Percentiles rank a stretch among this genome's conserved stretches.
These are phyloP conservation scores for Molanna angustata DNA, from an alignment of 2,888 invertebrate species.

Conservation along the genomic window DNA sequence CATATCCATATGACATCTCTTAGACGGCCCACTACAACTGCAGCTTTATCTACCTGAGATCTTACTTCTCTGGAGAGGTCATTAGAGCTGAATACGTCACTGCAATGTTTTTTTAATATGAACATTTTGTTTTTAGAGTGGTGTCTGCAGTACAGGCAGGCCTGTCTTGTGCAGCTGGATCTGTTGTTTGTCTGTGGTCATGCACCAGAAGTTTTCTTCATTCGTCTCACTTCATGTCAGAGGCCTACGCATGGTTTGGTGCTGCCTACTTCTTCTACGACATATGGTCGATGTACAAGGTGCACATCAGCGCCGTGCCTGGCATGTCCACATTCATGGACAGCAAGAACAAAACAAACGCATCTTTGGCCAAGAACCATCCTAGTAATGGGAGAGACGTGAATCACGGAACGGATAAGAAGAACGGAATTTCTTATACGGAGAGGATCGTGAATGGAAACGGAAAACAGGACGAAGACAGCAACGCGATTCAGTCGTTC, in stretches of 20 bases:
- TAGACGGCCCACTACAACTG: too few relatives aligned
- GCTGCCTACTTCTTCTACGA: slow-evolving; percentile 78
- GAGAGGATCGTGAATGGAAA: background rate
- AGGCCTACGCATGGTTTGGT: slow-evolving; percentile 77
- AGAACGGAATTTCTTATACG: slow-evolving; percentile 5
- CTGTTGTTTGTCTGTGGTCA: slow-evolving; percentile 64
- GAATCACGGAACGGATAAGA: background rate
- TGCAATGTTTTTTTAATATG: too few relatives aligned
- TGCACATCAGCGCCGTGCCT: slow-evolving; percentile 43
- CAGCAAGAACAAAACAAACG: background rate
- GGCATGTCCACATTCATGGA: background rate
- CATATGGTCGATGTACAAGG: slow-evolving; percentile 78
- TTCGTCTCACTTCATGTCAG: slow-evolving; percentile 68
- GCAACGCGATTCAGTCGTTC: slow-evolving; percentile 38
- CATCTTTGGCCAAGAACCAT: too few relatives aligned
- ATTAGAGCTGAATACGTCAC: too few relatives aligned
- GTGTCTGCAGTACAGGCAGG: slow-evolving; percentile 72
- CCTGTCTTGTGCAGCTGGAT: slow-evolving; percentile 64
- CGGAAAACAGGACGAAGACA: slow-evolving; percentile 7
- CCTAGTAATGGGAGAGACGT: background rate
- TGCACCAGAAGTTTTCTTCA: slow-evolving; percentile 66
- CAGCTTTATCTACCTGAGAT: too few relatives aligned
- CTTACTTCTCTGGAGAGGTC: too few relatives aligned
- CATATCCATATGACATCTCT: too few relatives aligned
- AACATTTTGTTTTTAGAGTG: slow-evolving; percentile 51